Evolutionary conservation across 35 echinoderm and acorn worm genomes (phyloP).

Genomic region (Diadema setosum): DNA sequence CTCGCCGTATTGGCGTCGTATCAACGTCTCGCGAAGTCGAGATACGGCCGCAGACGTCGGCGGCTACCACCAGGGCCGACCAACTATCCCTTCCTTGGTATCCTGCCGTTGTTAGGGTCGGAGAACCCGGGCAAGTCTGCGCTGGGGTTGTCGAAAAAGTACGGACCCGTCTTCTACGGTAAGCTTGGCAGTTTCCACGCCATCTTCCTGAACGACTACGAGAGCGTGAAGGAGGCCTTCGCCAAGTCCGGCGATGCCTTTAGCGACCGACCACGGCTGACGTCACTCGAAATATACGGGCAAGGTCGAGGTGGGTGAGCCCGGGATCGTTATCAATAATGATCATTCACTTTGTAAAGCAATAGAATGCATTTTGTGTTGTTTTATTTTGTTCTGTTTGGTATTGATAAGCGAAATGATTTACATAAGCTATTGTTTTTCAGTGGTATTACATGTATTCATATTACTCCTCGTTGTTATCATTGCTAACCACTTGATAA

Average conservation of each 20-base stretch:
- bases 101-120: conserved; percentile 4
- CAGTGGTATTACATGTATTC: too few species aligned
- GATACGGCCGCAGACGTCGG: neutral
- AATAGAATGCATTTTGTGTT: neutral
- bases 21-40: neutral
- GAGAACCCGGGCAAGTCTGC: conserved; percentile 11
- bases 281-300: neutral
- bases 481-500: too few species aligned
- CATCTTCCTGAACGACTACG: conserved; percentile 50
- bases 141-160: conserved; percentile 34
- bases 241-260: conserved; percentile 29
- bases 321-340: too few species aligned
- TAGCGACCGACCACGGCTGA: conserved; percentile 21
- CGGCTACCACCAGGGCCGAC: conserved; percentile 37
- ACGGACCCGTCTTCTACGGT: conserved; percentile 40
- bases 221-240: conserved; percentile 42
- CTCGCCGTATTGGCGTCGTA: neutral
- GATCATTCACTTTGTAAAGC: too few species aligned
- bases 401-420: neutral
- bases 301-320: neutral
- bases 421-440: neutral
- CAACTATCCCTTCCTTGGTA: conserved; percentile 37
- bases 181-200: conserved; percentile 7
- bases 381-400: neutral
- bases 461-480: too few species aligned